Conservation (phyloP, 2,113 vertebrate species). For the Myiopsitta monachus region DNA sequence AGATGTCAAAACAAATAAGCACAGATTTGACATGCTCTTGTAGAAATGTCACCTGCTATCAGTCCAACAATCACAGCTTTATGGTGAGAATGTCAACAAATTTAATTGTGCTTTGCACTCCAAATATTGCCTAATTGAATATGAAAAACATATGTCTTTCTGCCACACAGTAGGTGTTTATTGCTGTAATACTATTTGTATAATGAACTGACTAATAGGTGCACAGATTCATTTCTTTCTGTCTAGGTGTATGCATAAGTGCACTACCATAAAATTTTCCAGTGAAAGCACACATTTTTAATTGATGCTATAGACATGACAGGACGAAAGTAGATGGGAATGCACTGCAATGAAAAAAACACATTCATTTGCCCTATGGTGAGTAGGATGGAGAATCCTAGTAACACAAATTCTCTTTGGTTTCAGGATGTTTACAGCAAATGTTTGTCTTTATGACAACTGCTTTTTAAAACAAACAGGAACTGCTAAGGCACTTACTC, state of each 20-base stretch:
- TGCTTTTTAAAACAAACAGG: not conserved
- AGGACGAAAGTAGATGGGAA: not conserved
- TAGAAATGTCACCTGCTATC: conserved; percentile 83
- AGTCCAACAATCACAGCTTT: conserved; percentile 72
- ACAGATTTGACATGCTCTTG: conserved; percentile 78
- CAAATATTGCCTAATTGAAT: conserved; percentile 37
- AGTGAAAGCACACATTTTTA: not conserved
- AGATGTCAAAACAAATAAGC: conserved; percentile 86
- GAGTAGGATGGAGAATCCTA: not conserved
- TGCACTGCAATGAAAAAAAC: not conserved
- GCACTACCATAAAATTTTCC: not conserved
- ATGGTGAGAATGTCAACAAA: conserved; percentile 69
- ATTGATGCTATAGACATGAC: not conserved
- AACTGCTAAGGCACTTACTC: not conserved
- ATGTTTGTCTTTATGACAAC: not conserved
- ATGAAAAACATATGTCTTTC: conserved; percentile 50
- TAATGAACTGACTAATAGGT: conserved; percentile 43
- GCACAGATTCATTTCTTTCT: not conserved
- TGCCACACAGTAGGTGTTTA: conserved; percentile 7
- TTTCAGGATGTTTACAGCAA: not conserved
- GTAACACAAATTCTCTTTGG: not conserved
- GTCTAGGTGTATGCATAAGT: not conserved
- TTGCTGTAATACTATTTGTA: conserved; percentile 19
- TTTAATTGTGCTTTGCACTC: conserved; percentile 48
- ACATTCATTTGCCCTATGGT: not conserved